phyloP scores from a whole-genome alignment of 2,797 vertebrate genomes.

The Neosilurus hyrtlii region DNA sequence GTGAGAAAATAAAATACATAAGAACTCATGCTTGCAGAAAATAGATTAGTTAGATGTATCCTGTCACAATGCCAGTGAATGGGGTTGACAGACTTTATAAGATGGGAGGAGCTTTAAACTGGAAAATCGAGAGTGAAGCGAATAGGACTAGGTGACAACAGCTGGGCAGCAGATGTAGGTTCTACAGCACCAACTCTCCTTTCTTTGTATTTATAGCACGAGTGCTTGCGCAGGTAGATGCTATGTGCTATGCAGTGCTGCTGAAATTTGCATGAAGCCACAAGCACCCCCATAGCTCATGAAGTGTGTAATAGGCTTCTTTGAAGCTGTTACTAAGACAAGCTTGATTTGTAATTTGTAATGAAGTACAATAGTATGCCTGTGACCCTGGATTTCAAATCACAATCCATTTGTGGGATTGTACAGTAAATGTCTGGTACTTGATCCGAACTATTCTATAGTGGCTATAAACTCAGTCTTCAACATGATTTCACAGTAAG shows the following conservation, averaged over 20 bases:
- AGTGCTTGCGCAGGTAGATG: constrained; percentile 53
- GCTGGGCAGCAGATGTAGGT: constrained; percentile 57
- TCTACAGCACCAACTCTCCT: background rate
- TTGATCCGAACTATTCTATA: constrained; percentile 33
- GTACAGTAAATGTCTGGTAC: constrained; percentile 31
- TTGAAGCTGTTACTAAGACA: constrained; percentile 55
- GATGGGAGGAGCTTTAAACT: constrained; percentile 10
- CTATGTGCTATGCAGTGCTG: constrained; percentile 41
- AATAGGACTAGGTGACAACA: constrained; percentile 53
- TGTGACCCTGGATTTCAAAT: constrained; percentile 34
- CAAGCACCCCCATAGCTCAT: constrained; percentile 42
- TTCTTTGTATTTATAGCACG: constrained; percentile 49
- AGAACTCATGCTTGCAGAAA: background rate
- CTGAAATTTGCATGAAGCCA: constrained; percentile 52
- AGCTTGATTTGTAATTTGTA: constrained; percentile 34
- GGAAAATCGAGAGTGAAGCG: constrained; percentile 26
- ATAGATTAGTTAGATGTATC: background rate
- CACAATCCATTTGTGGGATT: constrained; percentile 33
- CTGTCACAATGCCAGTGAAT: background rate
- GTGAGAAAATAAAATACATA: background rate
- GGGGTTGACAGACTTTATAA: constrained; percentile 27
- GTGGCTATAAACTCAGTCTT: constrained; percentile 25
- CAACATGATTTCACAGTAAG: constrained; percentile 4
- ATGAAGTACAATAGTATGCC: constrained; percentile 23
- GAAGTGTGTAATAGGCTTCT: constrained; percentile 41